Base-by-base conservation (phyloP, 2,113 vertebrate genomes). In the Chamaetylas fuelleborni region DNA sequence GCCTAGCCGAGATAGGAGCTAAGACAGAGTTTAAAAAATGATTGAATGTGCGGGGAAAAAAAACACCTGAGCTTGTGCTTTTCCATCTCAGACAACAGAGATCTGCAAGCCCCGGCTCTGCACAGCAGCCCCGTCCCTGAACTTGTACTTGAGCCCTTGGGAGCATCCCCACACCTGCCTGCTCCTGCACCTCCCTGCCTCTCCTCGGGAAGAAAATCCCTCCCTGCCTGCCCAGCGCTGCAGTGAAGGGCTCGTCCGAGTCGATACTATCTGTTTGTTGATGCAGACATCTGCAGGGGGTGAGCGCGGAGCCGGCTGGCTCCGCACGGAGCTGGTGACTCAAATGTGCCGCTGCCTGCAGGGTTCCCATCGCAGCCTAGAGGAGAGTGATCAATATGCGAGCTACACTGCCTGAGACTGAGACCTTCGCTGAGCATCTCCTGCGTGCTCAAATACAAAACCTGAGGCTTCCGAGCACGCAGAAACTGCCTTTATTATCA, bases 271-370 rank as follows among this genome's bases (percentile, higher is more conserved):
- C 22, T 33, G 77, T 53, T 72, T 70, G 88, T 71, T 71, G 94
- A 38, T 80, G 95, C 95, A 76, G 94, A 94, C 19, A 50, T 53
- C 88, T 91, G 81, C 92, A 72, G 89, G 90, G 74, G 80, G 86
- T 47, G 42, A 88, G 86, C 80, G 43, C 8, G 31, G 65, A 62
- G 61, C 94, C 69, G 33, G 17, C 80, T 62, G 67, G 54, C 90
- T 38, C 69, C 3, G 18, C 12, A 3, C 34, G 0, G 81, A 76
- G 88, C 23, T 9, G 73, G 70, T 20, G 61, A 56, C 89, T 54
- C 70, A 73, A 88, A 73, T 60, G 73, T 50, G 92, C 67, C 17
- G 18, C 47, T 79, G 83, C 74, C 90, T 86, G 91, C 77, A 43
- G 91, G 60, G 58, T n/a, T 94, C 86, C 57, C 58, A 71, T 60